These are phyloP conservation scores for Ophion ventricosus DNA, from an alignment of 2,888 invertebrate species.

Conservation along the genomic window DNA sequence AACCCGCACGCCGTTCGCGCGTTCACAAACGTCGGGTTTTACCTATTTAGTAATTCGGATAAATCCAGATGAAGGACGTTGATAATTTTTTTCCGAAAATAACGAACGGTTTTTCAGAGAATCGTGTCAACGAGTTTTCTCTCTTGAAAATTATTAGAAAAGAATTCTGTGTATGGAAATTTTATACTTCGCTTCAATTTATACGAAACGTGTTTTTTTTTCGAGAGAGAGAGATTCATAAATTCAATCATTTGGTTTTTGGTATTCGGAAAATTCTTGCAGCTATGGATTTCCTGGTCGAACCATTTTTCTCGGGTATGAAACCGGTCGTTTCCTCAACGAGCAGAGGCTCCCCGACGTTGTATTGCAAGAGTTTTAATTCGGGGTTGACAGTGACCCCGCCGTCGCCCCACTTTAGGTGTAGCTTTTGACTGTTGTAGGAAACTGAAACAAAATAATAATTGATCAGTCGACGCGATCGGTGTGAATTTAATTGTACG, in stretches of 20 bases:
- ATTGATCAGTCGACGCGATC: neutral
- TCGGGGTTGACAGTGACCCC: constrained; percentile 92
- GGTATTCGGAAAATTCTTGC: too few relatives aligned
- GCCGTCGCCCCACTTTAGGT: constrained; percentile 89
- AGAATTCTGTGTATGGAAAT: too few relatives aligned
- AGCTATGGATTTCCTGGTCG: constrained; percentile 47
- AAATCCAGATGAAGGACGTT: too few relatives aligned
- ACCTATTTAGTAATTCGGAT: too few relatives aligned
- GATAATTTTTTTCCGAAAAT: too few relatives aligned
- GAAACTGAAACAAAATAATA: constrained; percentile 86
- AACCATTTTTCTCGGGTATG: constrained; percentile 91
- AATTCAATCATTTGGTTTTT: neutral
- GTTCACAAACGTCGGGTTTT: too few relatives aligned
- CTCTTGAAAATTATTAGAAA: neutral
- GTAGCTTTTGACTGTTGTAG: constrained; percentile 90
- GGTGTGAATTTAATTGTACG: neutral
- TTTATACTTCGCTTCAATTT: too few relatives aligned
- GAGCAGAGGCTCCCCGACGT: constrained; percentile 89
- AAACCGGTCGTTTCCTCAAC: constrained; percentile 90
- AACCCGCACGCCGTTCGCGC: too few relatives aligned
- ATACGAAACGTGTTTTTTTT: too few relatives aligned
- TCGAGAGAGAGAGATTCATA: too few relatives aligned
- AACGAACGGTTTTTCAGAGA: too few relatives aligned
- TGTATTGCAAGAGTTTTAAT: constrained; percentile 91
- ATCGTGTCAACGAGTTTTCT: neutral